Evolutionary conservation across 2,113 vertebrate genomes (phyloP), one percentile per base, ranked within the genome.

Genomic region (Myocastor coypus): DNA sequence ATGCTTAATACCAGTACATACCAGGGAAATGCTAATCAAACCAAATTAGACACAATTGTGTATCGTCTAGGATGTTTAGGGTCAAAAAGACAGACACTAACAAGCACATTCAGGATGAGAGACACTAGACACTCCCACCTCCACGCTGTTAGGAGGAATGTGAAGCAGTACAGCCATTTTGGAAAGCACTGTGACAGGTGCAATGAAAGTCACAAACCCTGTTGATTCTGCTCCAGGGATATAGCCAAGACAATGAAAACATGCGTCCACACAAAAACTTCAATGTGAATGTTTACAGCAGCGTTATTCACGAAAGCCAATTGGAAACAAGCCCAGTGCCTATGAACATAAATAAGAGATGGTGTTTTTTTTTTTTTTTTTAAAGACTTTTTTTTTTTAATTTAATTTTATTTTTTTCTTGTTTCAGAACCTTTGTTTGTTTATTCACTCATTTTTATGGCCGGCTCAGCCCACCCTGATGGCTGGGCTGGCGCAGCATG

Each of bases 131-230:
- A 20, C 57, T 14, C 34, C 4, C 37, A 26, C 71, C 37, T 26
- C 71, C 34, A 0, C 12, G 0, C 1, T 42, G 42, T 42, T 20
- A 12, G 22, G 20, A 64, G 66, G 82, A 17, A n/a, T 16, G 22
- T 26, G 7, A 19, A 34, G 28, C 1, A 4, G 59, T 5, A 3
- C 17, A 19, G 42, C 71, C 13, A 1, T 57, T 7, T 4, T 55
- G 83, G 86, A 69, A 55, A 42, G 42, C 73, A 59, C 66, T 46
- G 32, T 1, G 24, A 50, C 24, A 50, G n/a, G 26, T 42, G n/a
- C 14, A 30, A 28, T 0, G 14, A 37, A 55, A 34, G 12, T 69
- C 14, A 46, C 22, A 24, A 71, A n/a, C 4, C 9, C 13, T 34
- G 22, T 46, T 40, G 37, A 37, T 22, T 34, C 68, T 28, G 5